phyloP scores from a whole-genome alignment of 2,113 vertebrate species.

The Microcebus murinus region DNA sequence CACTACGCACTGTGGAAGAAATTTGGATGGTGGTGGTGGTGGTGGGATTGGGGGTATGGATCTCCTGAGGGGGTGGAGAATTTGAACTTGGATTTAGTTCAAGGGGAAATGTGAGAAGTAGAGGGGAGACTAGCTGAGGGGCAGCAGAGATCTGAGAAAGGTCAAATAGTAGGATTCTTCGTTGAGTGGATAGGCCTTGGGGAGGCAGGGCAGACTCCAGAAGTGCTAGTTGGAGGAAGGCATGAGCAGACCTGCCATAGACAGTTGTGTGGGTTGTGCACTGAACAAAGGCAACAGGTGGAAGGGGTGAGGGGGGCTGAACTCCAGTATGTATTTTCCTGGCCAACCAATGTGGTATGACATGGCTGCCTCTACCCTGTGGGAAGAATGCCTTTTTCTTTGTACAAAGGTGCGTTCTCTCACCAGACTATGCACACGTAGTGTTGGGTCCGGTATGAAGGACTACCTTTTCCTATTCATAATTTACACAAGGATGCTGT shows the following conservation, averaged over 20 bases:
- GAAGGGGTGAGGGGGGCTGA: neutral
- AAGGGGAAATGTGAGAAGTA: neutral
- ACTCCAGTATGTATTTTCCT: neutral
- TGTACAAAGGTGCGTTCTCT: neutral
- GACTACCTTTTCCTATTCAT: neutral
- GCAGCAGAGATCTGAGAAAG: neutral
- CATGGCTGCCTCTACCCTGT: neutral
- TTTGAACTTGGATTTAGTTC: neutral
- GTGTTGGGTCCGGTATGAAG: neutral
- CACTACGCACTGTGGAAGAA: neutral
- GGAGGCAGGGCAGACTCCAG: neutral
- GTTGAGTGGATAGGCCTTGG: neutral
- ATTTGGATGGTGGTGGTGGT: neutral
- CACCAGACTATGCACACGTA: too few species aligned
- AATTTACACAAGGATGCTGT: neutral
- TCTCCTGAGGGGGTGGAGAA: neutral
- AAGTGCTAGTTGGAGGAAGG: neutral
- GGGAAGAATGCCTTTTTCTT: neutral
- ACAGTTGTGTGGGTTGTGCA: neutral
- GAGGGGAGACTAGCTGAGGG: neutral
- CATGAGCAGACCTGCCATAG: neutral
- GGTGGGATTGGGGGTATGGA: neutral
- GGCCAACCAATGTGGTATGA: neutral
- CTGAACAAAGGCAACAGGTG: neutral
- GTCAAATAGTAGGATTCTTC: neutral